Evolutionary conservation across 2,797 vertebrate species (phyloP), one percentile per base, ranked within the genome.

Genomic region (Anas bahamensis): DNA sequence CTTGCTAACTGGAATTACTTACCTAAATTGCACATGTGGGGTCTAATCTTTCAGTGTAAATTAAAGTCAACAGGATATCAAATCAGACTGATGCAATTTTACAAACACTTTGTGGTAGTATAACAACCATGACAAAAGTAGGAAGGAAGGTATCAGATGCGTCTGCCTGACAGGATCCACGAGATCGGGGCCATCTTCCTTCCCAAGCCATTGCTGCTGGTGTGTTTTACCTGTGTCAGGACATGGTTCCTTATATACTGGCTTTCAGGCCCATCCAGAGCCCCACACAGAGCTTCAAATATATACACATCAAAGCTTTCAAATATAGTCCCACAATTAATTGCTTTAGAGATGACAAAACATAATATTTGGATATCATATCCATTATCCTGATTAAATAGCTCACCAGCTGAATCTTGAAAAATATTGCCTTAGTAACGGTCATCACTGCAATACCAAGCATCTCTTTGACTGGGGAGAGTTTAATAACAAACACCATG

Each of bases 291-390:
- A 52, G 50, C 50, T 26, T 52, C 50, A 52, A 52, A 52, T 52
- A 52, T 52, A 52, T 24, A 52, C 50, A 26, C 50, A 26, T 83
- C 60, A 86, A 46, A 90, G 16, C 35, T 88, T 89, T 90, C 37
- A 71, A 17, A 83, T 79, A 37, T 72, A 75, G 44, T 22, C 29
- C 14, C 14, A 53, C 29, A 65, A 39, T 44, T 52, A 68, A 68
- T 88, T 94, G 46, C 50, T 77, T 72, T 69, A 78, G 64, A 89
- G 44, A 87, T 55, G 15, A 82, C 88, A 87, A 90, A 68, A 42
- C 19, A 10, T 41, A 72, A 33, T 41, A 63, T 64, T 89, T 86
- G 8, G 65, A 41, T 89, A 29, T 66, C 66, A 57, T 78, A 76
- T 75, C 72, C 88, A n/a, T 50, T 85, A 72, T 42, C 17, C 17